Percentiles rank a stretch among this genome's conserved stretches.
These are phyloP conservation scores for Anguilla rostrata DNA, from an alignment of 2,113 vertebrate species.

Conservation along the genomic window DNA sequence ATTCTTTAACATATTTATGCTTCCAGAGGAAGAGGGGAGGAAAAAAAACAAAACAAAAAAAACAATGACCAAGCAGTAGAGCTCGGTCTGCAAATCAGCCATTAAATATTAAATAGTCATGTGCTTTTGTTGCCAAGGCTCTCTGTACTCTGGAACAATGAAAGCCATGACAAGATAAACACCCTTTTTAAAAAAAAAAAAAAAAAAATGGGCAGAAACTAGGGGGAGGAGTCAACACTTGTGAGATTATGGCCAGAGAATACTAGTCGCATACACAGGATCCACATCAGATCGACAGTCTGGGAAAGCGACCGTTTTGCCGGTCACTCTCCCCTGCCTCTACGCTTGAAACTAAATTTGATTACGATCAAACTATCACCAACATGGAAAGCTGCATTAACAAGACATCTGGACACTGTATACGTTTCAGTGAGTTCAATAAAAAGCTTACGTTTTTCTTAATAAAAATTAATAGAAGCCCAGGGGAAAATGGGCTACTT, in stretches of 20 bases:
- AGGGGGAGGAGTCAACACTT: not conserved
- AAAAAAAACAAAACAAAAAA: not conserved
- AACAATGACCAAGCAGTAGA: not conserved
- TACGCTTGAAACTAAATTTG: not conserved
- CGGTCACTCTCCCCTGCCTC: not conserved
- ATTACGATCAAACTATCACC: not conserved
- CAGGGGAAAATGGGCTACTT: not conserved
- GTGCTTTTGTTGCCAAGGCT: not conserved
- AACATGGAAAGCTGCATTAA: slow-evolving; percentile 2
- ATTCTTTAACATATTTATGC: not conserved
- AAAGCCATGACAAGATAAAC: not conserved
- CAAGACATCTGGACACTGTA: not conserved
- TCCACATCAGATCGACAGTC: not conserved
- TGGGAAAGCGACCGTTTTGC: not conserved
- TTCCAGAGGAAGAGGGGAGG: not conserved
- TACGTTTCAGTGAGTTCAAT: slow-evolving; percentile 7
- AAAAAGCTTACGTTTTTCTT: not conserved
- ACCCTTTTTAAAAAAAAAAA: not conserved
- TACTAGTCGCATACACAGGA: not conserved
- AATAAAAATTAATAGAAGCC: slow-evolving; percentile 3
- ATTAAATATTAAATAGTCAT: not conserved
- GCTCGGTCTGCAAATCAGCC: not conserved
- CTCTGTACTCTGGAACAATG: not conserved
- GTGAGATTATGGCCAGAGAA: not conserved
- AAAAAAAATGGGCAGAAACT: not conserved